Evolutionary conservation across 1,140 invertebrate species (phyloP), one percentile per base, ranked within the genome.

Genomic region (Propsilocerus akamusi): DNA sequence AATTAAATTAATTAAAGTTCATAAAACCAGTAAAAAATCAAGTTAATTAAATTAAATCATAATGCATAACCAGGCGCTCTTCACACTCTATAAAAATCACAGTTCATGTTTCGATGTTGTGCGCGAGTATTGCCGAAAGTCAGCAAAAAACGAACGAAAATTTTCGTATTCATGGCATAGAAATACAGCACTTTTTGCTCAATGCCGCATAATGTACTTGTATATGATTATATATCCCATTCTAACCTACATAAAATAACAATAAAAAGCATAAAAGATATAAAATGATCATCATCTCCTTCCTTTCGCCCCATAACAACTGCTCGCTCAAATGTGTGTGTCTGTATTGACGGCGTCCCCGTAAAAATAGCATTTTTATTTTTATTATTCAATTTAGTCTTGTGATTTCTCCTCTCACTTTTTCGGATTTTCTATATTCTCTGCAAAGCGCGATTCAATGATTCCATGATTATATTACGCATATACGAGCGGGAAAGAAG

Each of bases 41-140:
- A 41, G 34, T 41, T 41, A 41, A 41, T 41, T 41, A 41, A 41
- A 41, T 41, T 41, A 41, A 41, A 41, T 41, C 34, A 41, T 41
- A 41, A 17, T 37, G n/a, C n/a, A 37, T 37, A 41, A 41, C 5
- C 14, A 41, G n/a, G 10, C n/a, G 10, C 10, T 30, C n/a, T n/a
- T 30, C 28, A 30, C 34, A 41, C 34, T 41, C 34, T 41, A 41
- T 41, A 20, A 41, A 41, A 41, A 41, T 41, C 34, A 41, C 34
- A 41, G 34, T 20, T 41, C 22, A 20, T n/a, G n/a, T n/a, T n/a
- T n/a, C n/a, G n/a, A n/a, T n/a, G n/a, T n/a, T n/a, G n/a, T n/a
- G n/a, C n/a, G n/a, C n/a, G n/a, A n/a, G n/a, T n/a, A n/a, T n/a
- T n/a, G n/a, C n/a, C n/a, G n/a, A n/a, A n/a, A n/a, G n/a, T n/a